phyloP scores from a whole-genome alignment of 2,888 invertebrate genomes.

The Diogma glabrata region DNA sequence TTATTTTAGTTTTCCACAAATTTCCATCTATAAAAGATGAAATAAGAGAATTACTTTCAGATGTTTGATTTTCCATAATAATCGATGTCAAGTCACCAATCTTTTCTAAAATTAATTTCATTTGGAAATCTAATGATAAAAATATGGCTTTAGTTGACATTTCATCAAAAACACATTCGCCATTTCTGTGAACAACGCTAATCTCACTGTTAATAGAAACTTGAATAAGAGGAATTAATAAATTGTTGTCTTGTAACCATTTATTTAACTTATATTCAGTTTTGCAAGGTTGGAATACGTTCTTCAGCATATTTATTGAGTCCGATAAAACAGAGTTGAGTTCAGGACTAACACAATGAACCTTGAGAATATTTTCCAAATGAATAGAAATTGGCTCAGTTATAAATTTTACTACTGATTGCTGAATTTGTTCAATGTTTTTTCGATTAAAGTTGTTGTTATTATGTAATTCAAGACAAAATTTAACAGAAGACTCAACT shows the following conservation, averaged over 20 bases:
- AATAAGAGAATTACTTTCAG: not conserved
- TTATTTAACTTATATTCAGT: not conserved
- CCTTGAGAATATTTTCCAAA: not conserved
- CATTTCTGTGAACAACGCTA: not conserved
- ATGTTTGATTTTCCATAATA: not conserved
- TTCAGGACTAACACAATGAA: not conserved
- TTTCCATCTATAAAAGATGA: not conserved
- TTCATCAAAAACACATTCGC: slow-evolving; percentile 1
- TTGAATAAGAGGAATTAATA: not conserved
- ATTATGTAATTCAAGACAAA: not conserved
- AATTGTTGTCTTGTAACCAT: not conserved
- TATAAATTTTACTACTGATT: not conserved
- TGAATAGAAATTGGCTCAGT: not conserved
- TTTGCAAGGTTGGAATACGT: not conserved
- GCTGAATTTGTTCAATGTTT: not conserved
- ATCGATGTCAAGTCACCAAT: not conserved
- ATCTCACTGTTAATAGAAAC: not conserved
- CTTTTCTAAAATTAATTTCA: not conserved
- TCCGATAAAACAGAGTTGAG: not conserved
- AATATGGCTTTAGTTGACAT: not conserved
- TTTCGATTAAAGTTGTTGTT: not conserved
- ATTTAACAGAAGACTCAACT: not conserved
- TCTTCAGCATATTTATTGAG: not conserved
- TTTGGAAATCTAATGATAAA: slow-evolving; percentile 1
- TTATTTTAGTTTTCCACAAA: not conserved